Base-by-base conservation (phyloP, 2,113 vertebrate species). In the Verasper variegatus region DNA sequence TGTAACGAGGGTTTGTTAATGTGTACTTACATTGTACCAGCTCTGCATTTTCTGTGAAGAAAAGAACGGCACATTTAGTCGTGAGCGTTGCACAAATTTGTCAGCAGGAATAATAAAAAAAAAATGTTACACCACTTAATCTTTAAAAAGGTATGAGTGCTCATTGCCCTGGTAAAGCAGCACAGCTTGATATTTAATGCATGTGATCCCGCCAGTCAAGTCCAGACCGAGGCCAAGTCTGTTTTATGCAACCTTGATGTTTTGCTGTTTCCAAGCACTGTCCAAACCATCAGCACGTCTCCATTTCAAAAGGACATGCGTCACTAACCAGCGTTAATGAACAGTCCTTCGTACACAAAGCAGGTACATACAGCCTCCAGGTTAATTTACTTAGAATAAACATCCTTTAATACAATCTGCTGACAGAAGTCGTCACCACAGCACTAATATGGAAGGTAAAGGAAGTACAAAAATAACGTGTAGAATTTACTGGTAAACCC, bases 1-100 rank as follows among this genome's bases (percentile, higher is more conserved):
- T n/a, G n/a, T 20, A 18, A 57, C 57, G 18, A 55, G 55, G 17
- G 31, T 17, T 20, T 64, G 18, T 54, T 56, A 21, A 51, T 15
- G n/a, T 65, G 42, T 89, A 97, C 96, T 97, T 88, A 97, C 96
- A 74, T 96, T 97, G 92, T 97, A 97, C 96, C 96, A 97, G 94
- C 96, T 97, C 92, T 97, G 96, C 95, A 96, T 96, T 93, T 97
- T 97, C 96, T 97, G 95, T 40, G 94, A 95, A 54, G 89, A 92
- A 86, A 17, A 57, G 12, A 20, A 56, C 91, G 83, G 18, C 13
- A 55, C 17, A 56, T 52, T 85, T 18, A 81, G 31, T 42, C 1
- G 18, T 27, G 27, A 74, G 45, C 18, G 56, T 17, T 15, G 10
- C 13, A 11, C 11, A 74, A 1, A 24, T 24, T 5, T 23, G 8